These are phyloP conservation scores for Maniola jurtina DNA, from an alignment of 1,140 invertebrate species.

Conservation along the genomic window DNA sequence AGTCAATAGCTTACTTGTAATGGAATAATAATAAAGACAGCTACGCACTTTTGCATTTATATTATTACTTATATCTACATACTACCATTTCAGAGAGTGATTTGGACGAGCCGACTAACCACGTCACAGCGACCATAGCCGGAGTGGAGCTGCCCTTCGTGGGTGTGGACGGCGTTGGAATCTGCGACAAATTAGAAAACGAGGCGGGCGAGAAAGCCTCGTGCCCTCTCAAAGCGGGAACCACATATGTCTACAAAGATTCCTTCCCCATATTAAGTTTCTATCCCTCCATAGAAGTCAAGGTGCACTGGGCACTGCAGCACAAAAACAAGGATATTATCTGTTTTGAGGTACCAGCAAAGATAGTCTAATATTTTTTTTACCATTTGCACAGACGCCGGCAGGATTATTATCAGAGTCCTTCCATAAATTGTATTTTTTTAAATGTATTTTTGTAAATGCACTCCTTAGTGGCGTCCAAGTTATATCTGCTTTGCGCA, in stretches of 20 bases:
- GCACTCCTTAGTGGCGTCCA: too few species aligned
- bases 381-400: neutral
- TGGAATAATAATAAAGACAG: too few species aligned
- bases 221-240: slow-evolving; percentile 84
- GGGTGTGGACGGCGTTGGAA: slow-evolving; percentile 85
- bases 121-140: slow-evolving; percentile 81
- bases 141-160: slow-evolving; percentile 85
- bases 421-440: too few species aligned
- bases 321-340: slow-evolving; percentile 66
- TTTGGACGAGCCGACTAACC: slow-evolving; percentile 41
- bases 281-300: slow-evolving; percentile 84
- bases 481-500: too few species aligned
- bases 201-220: slow-evolving; percentile 77
- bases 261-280: slow-evolving; percentile 82
- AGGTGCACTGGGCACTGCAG: slow-evolving; percentile 82
- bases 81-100: slow-evolving; percentile 50
- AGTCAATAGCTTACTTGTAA: too few species aligned
- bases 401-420: too few species aligned
- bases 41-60: too few species aligned
- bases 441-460: too few species aligned
- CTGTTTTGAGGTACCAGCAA: slow-evolving; percentile 84
- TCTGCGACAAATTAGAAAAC: slow-evolving; percentile 81
- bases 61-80: neutral
- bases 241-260: slow-evolving; percentile 84
- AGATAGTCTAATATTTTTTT: slow-evolving; percentile 63